A percentile compares a stretch with the other conserved stretches of the same genome.
These are phyloP conservation scores for Malurus melanocephalus DNA, from an alignment of 2,113 vertebrate species.

Conservation along the genomic window DNA sequence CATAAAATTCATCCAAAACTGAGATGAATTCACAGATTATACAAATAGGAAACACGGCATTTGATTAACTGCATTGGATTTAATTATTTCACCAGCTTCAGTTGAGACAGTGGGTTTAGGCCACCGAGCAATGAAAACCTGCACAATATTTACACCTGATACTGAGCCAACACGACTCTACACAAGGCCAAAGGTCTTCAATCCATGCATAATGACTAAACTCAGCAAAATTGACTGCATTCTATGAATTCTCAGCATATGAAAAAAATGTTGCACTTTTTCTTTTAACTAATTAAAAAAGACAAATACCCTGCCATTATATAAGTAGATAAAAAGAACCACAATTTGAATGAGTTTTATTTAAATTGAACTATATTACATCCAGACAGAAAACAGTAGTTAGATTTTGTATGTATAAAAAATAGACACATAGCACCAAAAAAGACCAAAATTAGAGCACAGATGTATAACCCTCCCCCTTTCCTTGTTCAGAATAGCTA, in stretches of 20 bases:
- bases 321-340: background rate
- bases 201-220: background rate
- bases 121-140: background rate
- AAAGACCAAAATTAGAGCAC: background rate
- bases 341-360: background rate
- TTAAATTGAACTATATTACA: background rate
- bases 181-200: background rate
- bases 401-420: background rate
- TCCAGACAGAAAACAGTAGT: background rate
- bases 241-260: background rate
- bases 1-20: background rate
- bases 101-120: background rate
- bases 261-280: background rate
- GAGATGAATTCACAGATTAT: background rate
- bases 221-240: background rate
- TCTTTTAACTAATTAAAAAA: background rate
- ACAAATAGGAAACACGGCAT: background rate
- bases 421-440: fast-evolving
- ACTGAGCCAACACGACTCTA: background rate
- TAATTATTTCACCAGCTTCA: background rate
- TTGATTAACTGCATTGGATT: background rate
- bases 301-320: background rate
- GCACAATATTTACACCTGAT: background rate
- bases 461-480: background rate
- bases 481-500: background rate